phyloP scores from a whole-genome alignment of 2,888 invertebrate species.

The Lacanobia oleracea region DNA sequence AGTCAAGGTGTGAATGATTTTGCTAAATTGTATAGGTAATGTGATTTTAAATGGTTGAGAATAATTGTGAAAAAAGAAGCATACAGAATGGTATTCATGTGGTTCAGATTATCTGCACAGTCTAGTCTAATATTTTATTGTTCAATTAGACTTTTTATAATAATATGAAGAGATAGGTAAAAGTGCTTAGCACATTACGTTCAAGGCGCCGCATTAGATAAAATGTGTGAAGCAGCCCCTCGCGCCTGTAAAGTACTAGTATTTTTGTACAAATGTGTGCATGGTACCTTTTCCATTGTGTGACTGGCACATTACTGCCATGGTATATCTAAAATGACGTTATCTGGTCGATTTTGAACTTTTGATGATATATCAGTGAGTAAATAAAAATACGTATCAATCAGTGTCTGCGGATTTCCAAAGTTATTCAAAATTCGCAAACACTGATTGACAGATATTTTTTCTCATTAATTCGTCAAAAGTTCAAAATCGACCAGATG shows the following conservation, averaged over 20 bases:
- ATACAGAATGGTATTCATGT: slow-evolving; percentile 48
- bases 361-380: no score
- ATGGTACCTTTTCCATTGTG: slow-evolving; percentile 29
- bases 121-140: slow-evolving; percentile 73
- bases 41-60: slow-evolving; percentile 20
- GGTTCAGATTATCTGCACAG: slow-evolving; percentile 61
- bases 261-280: slow-evolving; percentile 12
- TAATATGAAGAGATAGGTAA: slow-evolving; percentile 19
- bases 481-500: no score
- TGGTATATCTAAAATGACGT: no score
- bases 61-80: slow-evolving; percentile 18
- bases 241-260: slow-evolving; percentile 4
- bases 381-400: no score
- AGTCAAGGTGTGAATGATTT: slow-evolving; percentile 37
- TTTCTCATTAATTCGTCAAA: no score
- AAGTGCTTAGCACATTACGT: slow-evolving; percentile 19
- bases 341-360: no score
- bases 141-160: slow-evolving; percentile 50
- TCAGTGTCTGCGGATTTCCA: no score
- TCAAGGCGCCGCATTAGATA: neutral
- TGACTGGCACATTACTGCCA: slow-evolving; percentile 18
- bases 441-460: no score
- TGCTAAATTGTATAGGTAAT: slow-evolving; percentile 52
- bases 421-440: no score
- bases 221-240: neutral